Evolutionary conservation across 2,888 invertebrate genomes (phyloP), one percentile per base, ranked within the genome.

Genomic region (Myopa testacea): DNA sequence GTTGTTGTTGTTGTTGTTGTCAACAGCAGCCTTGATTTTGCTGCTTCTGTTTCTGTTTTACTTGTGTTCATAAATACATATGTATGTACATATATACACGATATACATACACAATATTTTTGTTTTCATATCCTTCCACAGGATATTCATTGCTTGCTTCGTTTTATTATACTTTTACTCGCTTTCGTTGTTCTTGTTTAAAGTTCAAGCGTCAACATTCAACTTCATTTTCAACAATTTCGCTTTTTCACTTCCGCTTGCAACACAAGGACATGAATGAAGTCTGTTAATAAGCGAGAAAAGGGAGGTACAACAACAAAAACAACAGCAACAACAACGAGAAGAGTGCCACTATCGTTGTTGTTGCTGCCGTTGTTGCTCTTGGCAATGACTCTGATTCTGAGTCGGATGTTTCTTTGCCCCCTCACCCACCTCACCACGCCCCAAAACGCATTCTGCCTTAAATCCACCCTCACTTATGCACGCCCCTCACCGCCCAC

Each of bases 341-440:
- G 63, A 75, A 75, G 26, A 26, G 2, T 26, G 26, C 37, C 6
- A 12, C 52, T 37, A 14, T 55, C 19, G 10, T 65, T 58, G 60
- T 26, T 19, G n/a, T 72, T 67, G 19, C 52, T 65, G 26, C 40
- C 38, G 4, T 72, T 37, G n/a, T 37, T 38, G 19, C 52, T 70
- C 16, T 79, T 78, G 78, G 81, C 72, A 73, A 80, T 80, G 82
- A 82, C 79, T 75, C 80, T 75, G 79, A 69, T 16, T 38, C 37
- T 62, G 45, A 60, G 62, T 78, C 81, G 78, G 80, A 79, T 80
- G 79, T 78, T 75, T 34, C n/a, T 58, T 72, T 67, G 76, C 69
- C 68, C 40, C 75, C 63, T 38, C 72, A 50, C 65, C n/a, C 40
- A 10, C 60, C 68, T 60, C 70, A n/a, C 67, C 52, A 4, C 50